These are phyloP conservation scores for Clinocottus analis DNA, from an alignment of 2,113 vertebrate species.

Conservation along the genomic window DNA sequence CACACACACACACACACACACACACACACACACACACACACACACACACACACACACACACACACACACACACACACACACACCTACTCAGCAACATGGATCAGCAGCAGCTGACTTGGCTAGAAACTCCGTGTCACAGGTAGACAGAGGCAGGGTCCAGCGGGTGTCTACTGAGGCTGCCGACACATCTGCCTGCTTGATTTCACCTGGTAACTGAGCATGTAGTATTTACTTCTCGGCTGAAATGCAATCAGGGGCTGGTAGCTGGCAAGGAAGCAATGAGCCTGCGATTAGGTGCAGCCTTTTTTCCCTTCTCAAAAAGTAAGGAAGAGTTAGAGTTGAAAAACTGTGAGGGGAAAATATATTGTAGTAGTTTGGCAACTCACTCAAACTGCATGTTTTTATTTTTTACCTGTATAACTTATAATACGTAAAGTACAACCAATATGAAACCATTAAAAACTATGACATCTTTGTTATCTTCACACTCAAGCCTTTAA, in stretches of 20 bases:
- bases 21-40: neutral
- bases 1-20: slow-evolving; percentile 4
- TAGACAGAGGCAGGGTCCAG: slow-evolving; percentile 72
- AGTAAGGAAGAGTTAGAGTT: slow-evolving; percentile 41
- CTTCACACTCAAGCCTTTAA: neutral
- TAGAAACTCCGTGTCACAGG: slow-evolving; percentile 71
- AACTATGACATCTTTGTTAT: neutral
- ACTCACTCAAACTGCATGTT: neutral
- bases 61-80: slow-evolving; percentile 1
- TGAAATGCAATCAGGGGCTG: slow-evolving; percentile 83
- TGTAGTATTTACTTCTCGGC: slow-evolving; percentile 84
- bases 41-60: slow-evolving; percentile 2
- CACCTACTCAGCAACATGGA: slow-evolving; percentile 63
- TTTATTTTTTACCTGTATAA: neutral
- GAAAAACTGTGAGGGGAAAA: slow-evolving; percentile 27
- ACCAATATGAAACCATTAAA: neutral
- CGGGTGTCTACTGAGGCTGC: slow-evolving; percentile 79
- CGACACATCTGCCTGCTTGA: slow-evolving; percentile 82
- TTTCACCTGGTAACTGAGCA: slow-evolving; percentile 86
- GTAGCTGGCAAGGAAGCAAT: slow-evolving; percentile 77
- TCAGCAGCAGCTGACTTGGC: slow-evolving; percentile 79
- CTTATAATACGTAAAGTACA: neutral
- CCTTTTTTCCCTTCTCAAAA: slow-evolving; percentile 1
- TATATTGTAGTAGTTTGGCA: slow-evolving; percentile 13
- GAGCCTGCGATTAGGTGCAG: slow-evolving; percentile 62